These are phyloP conservation scores for Ageneiosus marmoratus DNA, from an alignment of 2,113 vertebrate genomes.

Conservation along the genomic window DNA sequence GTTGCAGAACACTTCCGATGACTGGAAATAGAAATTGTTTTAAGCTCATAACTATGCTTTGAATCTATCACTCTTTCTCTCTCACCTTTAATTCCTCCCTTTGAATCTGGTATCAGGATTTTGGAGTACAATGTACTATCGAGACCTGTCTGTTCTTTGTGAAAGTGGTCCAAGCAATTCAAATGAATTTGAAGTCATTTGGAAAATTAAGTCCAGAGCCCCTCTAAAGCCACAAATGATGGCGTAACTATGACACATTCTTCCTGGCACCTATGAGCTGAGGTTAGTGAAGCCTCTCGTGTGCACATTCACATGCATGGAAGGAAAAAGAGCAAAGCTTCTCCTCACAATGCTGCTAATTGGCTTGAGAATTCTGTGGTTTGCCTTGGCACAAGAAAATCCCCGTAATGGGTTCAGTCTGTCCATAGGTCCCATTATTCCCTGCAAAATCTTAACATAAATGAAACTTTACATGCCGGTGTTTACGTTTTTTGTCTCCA, in stretches of 20 bases:
- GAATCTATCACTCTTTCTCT: not conserved
- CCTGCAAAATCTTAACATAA: not conserved
- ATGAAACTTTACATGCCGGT: not conserved
- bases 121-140: slow-evolving; percentile 3
- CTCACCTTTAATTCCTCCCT: not conserved
- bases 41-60: not conserved
- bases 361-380: not conserved
- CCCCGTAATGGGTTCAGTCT: not conserved
- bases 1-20: not conserved
- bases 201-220: slow-evolving; percentile 32
- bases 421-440: not conserved
- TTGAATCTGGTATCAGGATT: not conserved
- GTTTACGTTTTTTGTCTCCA: not conserved
- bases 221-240: not conserved
- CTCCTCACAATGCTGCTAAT: not conserved
- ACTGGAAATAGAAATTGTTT: not conserved
- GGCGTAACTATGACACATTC: not conserved
- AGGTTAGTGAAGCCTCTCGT: not conserved
- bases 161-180: slow-evolving; percentile 15
- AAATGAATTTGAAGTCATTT: slow-evolving; percentile 21
- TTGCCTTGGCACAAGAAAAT: slow-evolving; percentile 1
- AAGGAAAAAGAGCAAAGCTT: slow-evolving; percentile 9
- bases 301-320: slow-evolving; percentile 6
- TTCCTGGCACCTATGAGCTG: slow-evolving; percentile 14
- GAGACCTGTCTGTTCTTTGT: slow-evolving; percentile 1